Percentiles rank a stretch among this genome's conserved stretches.
phyloP scores from a whole-genome alignment of 2,113 vertebrate genomes.

The Etheostoma cragini region DNA sequence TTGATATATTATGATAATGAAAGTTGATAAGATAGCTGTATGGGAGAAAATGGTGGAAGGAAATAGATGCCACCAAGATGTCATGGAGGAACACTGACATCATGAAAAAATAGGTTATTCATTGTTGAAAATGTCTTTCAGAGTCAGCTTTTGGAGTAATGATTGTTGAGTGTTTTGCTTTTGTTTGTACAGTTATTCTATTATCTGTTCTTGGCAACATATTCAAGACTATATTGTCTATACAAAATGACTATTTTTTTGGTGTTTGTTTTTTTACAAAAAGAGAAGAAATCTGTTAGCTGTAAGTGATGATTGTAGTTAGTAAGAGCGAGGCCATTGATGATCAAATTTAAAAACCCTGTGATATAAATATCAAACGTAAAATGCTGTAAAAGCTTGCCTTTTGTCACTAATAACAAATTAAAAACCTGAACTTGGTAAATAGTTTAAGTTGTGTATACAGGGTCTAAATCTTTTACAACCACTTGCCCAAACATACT shows the following conservation, averaged over 20 bases:
- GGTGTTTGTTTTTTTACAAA: background rate
- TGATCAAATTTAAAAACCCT: background rate
- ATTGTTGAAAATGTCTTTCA: background rate
- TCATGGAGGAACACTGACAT: background rate
- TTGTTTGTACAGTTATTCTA: conserved; percentile 1
- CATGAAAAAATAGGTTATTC: background rate
- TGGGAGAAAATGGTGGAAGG: background rate
- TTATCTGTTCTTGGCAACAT: background rate
- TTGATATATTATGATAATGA: background rate
- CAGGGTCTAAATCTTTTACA: background rate
- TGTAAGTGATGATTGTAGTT: background rate
- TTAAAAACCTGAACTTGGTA: background rate
- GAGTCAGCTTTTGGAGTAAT: background rate
- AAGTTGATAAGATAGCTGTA: background rate
- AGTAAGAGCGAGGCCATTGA: background rate
- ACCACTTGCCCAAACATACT: background rate
- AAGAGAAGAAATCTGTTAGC: background rate
- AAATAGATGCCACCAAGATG: background rate
- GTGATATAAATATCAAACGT: background rate
- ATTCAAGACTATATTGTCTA: background rate
- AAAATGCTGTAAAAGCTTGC: background rate
- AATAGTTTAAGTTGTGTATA: background rate
- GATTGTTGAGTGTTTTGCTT: background rate
- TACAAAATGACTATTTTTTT: background rate
- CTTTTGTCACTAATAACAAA: background rate